Evolutionary conservation across 1,140 invertebrate species (phyloP).

Genomic region (Agrilus planipennis): DNA sequence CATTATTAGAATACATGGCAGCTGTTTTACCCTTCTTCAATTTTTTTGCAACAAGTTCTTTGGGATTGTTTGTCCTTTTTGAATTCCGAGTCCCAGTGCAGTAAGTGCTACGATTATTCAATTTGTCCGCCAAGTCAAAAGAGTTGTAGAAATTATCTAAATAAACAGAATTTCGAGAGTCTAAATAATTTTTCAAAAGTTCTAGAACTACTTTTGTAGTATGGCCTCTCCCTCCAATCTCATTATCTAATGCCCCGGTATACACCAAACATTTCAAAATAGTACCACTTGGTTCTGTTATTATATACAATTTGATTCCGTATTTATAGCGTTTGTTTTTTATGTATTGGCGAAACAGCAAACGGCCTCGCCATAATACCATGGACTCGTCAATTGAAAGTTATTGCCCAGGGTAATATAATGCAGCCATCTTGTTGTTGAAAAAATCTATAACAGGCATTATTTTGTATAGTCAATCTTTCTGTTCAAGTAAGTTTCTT

Average conservation of each 20-base stretch:
- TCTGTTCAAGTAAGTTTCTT: constrained; percentile 6
- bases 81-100: constrained; percentile 26
- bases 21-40: constrained; percentile 27
- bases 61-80: constrained; percentile 19
- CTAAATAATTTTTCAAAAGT: constrained; percentile 9
- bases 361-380: constrained; percentile 14
- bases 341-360: constrained; percentile 5
- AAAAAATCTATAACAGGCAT: constrained; percentile 18
- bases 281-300: constrained; percentile 4
- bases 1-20: constrained; percentile 19
- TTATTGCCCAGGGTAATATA: constrained; percentile 17
- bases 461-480: constrained; percentile 14
- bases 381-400: constrained; percentile 21
- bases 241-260: constrained; percentile 7
- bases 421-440: constrained; percentile 17
- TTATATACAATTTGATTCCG: neutral
- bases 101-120: constrained; percentile 27
- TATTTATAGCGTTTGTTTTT: constrained; percentile 3
- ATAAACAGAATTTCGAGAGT: constrained; percentile 12
- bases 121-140: constrained; percentile 15
- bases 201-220: constrained; percentile 11
- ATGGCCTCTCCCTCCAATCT: constrained; percentile 12
- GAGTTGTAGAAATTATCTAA: constrained; percentile 29
- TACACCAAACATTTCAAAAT: constrained; percentile 1
- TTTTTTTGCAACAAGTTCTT: constrained; percentile 22